Evolutionary conservation across 2,888 invertebrate species (phyloP), one percentile per base, ranked within the genome.

Genomic region (Keiferia lycopersicella): DNA sequence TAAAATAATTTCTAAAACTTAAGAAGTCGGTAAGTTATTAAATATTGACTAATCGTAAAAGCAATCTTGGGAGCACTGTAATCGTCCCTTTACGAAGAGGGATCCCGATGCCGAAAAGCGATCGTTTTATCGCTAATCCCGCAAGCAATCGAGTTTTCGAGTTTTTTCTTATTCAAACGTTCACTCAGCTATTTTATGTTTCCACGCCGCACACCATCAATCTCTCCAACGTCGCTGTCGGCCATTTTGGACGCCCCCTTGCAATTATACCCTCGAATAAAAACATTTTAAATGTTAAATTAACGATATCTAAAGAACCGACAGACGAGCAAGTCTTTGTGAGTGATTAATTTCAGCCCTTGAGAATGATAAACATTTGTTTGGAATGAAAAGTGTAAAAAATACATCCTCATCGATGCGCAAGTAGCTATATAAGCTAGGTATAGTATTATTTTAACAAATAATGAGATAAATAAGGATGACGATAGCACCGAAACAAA

Each of bases 241-340:
- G 77, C 83, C 87, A 83, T 88, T 88, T 88, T 80, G 76, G 79
- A 79, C 84, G 77, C 88, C 86, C 86, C 83, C 83, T 83, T 82
- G 87, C 88, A 88, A 90, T 89, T 88, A 89, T 88, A 86, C 87
- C 87, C 85, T 84, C 84, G 88, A 88, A 89, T 89, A 89, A 88
- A 89, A 90, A 89, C 88, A 85, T 86, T 88, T 88, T 88, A 88
- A 88, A 87, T 88, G 89, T 89, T 88, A 88, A 90, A 88, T 89
- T 87, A 89, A 89, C 87, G 88, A 87, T 89, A 88, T 88, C 87
- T 88, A 85, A 81, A 80, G n/a, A n/a, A n/a, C n/a, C 77, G 78
- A 79, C 81, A 77, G 78, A 79, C 81, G 82, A 81, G 82, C 84
- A 84, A 83, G 84, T 84, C 86, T 78, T 77, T 82, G 81, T 82